Base-by-base conservation (phyloP, 2,797 vertebrate species). In the Artibeus jamaicensis region DNA sequence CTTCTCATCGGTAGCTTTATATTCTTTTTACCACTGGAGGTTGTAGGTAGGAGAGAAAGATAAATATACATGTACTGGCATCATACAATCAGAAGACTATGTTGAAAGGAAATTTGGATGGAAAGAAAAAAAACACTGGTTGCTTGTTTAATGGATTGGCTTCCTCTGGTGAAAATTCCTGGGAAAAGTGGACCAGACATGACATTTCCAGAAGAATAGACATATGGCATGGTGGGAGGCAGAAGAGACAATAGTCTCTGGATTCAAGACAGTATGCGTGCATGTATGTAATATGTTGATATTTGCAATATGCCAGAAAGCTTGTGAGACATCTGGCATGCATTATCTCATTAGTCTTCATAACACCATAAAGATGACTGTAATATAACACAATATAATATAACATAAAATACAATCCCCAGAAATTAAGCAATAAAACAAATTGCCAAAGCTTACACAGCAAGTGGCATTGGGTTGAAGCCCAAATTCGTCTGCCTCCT, bases 371-470 rank as follows among this genome's bases (percentile, higher is more conserved):
- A 95, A 50, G 90, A 95, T 65, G 46, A 71, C 3, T 44, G 39
- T 48, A 53, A 53, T 37, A 46, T 44, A 79, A 76, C 29, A 81
- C 26, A n/a, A 24, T 59, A 55, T 62, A 82, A 37, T 32, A 59
- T 26, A 70, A 67, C 81, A 26, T 67, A 48, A 67, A 84, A 88
- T 89, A n/a, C 59, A 91, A 84, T 34, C 57, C 29, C 46, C 37
- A 34, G 10, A 86, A 96, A 83, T 86, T 74, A 78, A 83, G n/a
- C 83, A 86, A 24, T 91, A 24, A 81, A 83, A 84, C 65, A 55
- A 84, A 37, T 70, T 86, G 68, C 83, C 94, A 95, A 68, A 70
- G 22, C 50, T 96, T 93, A 91, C 68, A 83, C 29, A 93, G 53
- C 89, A 95, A 91, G 22, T 29, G 12, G 65, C 53, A 68, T 62